Conservation (phyloP, 2,888 invertebrate genomes). For the Drosophila tanythrix region DNA sequence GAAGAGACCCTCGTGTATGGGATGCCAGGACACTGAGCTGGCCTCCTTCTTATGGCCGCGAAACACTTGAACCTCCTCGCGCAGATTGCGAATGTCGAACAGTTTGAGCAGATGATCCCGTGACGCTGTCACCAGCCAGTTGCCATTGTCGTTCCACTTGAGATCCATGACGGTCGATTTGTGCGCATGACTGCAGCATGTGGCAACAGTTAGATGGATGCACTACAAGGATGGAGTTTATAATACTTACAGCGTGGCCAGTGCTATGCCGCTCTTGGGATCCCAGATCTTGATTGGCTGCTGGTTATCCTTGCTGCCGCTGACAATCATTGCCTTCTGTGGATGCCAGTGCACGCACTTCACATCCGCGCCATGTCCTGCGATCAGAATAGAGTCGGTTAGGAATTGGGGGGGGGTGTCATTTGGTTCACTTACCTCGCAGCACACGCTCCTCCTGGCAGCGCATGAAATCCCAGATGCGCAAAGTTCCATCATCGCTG, state of each 20-base stretch:
- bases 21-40: conserved; percentile 98
- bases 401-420: background rate
- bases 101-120: conserved; percentile 98
- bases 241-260: conserved; percentile 93
- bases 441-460: conserved; percentile 98
- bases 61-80: conserved; percentile 98
- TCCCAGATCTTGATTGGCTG: conserved; percentile 99
- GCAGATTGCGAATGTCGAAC: conserved; percentile 98
- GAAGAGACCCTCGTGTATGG: conserved; percentile 98
- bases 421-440: conserved; percentile 87
- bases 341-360: conserved; percentile 99
- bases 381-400: background rate
- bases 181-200: conserved; percentile 93
- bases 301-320: conserved; percentile 99
- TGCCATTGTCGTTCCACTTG: conserved; percentile 99
- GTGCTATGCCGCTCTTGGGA: conserved; percentile 96
- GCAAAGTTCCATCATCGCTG: conserved; percentile 99
- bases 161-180: conserved; percentile 99
- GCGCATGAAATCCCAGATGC: conserved; percentile 99
- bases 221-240: background rate
- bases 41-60: conserved; percentile 99
- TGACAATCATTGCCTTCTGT: conserved; percentile 97
- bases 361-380: conserved; percentile 98
- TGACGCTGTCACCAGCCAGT: conserved; percentile 99
- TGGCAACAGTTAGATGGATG: background rate